Conservation (phyloP, 2,888 invertebrate genomes). For the Eupelmus urozonus region DNA sequence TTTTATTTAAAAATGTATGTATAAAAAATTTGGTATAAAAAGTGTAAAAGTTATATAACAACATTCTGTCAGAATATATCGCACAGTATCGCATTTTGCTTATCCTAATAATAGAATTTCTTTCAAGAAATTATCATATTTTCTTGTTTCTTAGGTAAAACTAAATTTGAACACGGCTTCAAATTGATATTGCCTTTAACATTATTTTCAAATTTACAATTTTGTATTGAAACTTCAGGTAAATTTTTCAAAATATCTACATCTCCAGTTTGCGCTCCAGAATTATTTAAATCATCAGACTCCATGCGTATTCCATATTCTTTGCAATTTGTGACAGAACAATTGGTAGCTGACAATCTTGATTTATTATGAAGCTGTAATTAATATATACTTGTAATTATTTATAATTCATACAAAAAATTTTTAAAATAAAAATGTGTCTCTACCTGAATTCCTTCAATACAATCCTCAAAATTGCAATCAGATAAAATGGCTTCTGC, state of each 20-base stretch:
- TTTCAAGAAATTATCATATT: slow-evolving; percentile 61
- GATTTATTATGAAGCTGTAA: slow-evolving; percentile 78
- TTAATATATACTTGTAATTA: slow-evolving; percentile 12
- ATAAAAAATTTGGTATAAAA: too few species aligned
- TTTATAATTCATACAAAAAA: too few species aligned
- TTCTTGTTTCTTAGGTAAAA: slow-evolving; percentile 65
- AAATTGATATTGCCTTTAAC: slow-evolving; percentile 69
- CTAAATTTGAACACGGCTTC: slow-evolving; percentile 62
- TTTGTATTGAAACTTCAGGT: slow-evolving; percentile 66
- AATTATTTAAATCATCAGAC: slow-evolving; percentile 71
- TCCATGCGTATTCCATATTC: slow-evolving; percentile 79
- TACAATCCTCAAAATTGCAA: slow-evolving; percentile 74
- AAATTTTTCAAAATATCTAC: slow-evolving; percentile 66
- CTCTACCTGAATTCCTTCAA: slow-evolving; percentile 74
- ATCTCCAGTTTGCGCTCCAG: slow-evolving; percentile 66
- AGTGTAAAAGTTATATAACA: too few species aligned
- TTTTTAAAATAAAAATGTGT: too few species aligned
- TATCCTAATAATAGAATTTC: too few species aligned
- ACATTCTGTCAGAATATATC: too few species aligned
- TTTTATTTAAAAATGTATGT: too few species aligned
- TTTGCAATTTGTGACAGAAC: slow-evolving; percentile 76
- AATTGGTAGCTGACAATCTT: slow-evolving; percentile 71
- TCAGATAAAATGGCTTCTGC: slow-evolving; percentile 71
- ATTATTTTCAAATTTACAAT: slow-evolving; percentile 71
- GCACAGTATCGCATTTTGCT: too few species aligned